Base-by-base conservation (phyloP, 2,888 invertebrate genomes). In the Shargacucullia verbasci region DNA sequence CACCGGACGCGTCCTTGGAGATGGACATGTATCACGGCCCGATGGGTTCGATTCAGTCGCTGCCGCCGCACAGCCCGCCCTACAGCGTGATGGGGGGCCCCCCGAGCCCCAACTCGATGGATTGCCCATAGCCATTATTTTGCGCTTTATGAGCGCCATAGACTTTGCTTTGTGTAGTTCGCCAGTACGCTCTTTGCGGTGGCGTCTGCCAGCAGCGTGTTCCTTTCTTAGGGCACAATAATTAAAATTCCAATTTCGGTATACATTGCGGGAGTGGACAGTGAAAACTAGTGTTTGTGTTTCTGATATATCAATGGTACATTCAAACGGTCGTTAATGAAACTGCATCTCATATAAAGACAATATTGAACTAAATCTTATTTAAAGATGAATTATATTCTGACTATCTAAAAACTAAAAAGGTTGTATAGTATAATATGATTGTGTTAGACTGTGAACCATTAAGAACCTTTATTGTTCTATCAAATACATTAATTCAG, bases 91-190 rank as follows among this genome's bases (percentile, higher is more conserved):
- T 96, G 79, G 94, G 95, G 11, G 95, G 95, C 49, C 95, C 95
- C 8, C 95, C 95, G 62, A 96, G 96, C 83, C 96, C 97, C 11
- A 96, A 96, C 74, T 96, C 96, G 15, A 94, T 97, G 88, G 97
- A 97, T 84, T 97, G 97, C 86, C 95, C 96, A 94, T 96, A 96
- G 96, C 94, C 84, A 34, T 85, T 83, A 79, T 89, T 90, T 70
- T 88, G 90, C 92, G 89, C 90, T 59, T 89, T 89, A 84, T 88
- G 85, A 90, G 90, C 91, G 89, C 88, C 73, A 67, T 66, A 52
- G 59, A 50, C 48, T 3, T 46, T 39, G 56, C 45, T 60, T 59
- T 56, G 66, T 79, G 77, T 79, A 64, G 61, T 56, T 14, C 52
- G 56, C 80, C 82, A 76, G 55, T 59, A 60, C 50, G 55, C 57